Base-by-base conservation (phyloP, 1,140 invertebrate species). In the Grapholita molesta region DNA sequence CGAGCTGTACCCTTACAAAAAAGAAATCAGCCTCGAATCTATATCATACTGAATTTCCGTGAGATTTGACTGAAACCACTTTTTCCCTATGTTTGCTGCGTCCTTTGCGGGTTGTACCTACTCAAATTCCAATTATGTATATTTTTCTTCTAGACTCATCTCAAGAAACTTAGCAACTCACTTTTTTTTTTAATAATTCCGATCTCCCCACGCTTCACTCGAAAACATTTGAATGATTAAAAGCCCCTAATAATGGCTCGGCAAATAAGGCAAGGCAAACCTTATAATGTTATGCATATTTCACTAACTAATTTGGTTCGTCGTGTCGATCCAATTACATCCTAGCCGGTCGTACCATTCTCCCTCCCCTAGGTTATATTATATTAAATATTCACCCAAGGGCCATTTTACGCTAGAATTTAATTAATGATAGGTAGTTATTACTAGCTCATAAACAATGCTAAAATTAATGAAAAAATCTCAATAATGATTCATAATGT, bases 251-350 rank as follows among this genome's bases (percentile, higher is more conserved):
- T 78, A 76, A 78, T 70, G 61, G 66, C 28, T 53, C 52, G 55
- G 65, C 71, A 74, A 74, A 79, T 79, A 69, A 74, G 73, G 73
- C 68, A 69, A 74, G 73, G 73, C 68, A 72, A 66, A 69, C 70
- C 70, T 73, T 74, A 77, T 79, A 83, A 82, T 78, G 71, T 69
- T 83, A 75, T 85, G 81, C 83, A 88, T 88, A 88, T 83, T 88
- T 85, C 65, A 85, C 78, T 65, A 77, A 75, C 83, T 85, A 86
- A 88, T 88, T 88, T 82, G 61, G 75, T 65, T 73, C 69, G 67
- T 72, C 70, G 74, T 79, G 81, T 79, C 75, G 77, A 82, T 83
- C 79, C 79, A 84, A 83, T 84, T 87, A 83, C 76, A 73, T 75
- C 72, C 66, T 53, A 57, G 69, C 61, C 53, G 66, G 69, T 71